These are phyloP conservation scores for Sarcophilus harrisii DNA, from an alignment of 2,797 vertebrate species.

Conservation along the genomic window DNA sequence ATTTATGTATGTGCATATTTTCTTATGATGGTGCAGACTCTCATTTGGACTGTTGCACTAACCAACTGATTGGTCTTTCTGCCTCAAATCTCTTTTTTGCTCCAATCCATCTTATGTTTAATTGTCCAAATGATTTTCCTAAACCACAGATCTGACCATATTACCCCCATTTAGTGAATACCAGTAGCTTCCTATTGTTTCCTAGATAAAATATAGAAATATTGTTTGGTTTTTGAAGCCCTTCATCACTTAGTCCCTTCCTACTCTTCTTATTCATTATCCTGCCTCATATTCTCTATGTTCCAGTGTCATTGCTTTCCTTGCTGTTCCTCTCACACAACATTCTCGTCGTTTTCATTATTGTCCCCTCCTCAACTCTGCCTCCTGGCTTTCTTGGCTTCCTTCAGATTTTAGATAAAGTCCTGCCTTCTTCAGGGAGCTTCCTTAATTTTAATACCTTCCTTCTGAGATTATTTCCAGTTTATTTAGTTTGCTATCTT, in stretches of 20 bases:
- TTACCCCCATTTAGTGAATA: not conserved
- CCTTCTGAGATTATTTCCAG: not conserved
- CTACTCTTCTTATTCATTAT: not conserved
- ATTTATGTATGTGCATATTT: not conserved
- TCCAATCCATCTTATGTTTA: not conserved
- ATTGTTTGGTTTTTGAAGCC: not conserved
- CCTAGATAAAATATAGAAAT: not conserved
- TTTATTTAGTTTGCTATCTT: not conserved
- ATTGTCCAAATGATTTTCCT: not conserved
- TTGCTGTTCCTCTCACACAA: not conserved
- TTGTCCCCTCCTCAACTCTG: not conserved
- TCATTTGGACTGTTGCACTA: not conserved
- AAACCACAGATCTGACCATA: not conserved
- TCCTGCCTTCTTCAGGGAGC: not conserved
- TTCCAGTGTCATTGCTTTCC: not conserved
- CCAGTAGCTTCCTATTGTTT: not conserved
- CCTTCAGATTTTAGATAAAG: not conserved
- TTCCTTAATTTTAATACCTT: not conserved
- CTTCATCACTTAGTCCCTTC: not conserved
- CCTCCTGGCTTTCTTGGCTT: not conserved
- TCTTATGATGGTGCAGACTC: not conserved
- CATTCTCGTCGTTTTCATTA: not conserved
- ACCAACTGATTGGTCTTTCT: not conserved
- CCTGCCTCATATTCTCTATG: not conserved
- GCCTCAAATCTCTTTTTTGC: not conserved